These are phyloP conservation scores for Ammodytes marinus DNA, from an alignment of 2,113 vertebrate genomes.

Conservation along the genomic window DNA sequence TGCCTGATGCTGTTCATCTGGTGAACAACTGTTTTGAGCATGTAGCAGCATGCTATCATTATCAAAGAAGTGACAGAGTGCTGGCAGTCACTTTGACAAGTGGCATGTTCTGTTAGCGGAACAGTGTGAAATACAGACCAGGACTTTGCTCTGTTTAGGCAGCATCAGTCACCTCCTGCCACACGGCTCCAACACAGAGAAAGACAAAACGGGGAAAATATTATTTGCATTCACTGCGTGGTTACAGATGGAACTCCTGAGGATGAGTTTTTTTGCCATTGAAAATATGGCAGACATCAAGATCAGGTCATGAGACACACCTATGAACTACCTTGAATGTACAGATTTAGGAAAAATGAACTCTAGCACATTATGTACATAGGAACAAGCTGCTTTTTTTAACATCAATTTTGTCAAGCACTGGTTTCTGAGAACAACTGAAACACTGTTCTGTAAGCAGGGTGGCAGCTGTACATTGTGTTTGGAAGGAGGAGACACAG, in stretches of 20 bases:
- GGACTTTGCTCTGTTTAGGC: neutral
- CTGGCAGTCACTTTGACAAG: neutral
- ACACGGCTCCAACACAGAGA: neutral
- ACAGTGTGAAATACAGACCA: neutral
- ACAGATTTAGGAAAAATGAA: neutral
- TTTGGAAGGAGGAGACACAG: neutral
- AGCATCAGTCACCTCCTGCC: neutral
- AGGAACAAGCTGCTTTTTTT: too few species aligned
- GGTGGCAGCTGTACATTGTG: neutral
- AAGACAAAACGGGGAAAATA: neutral
- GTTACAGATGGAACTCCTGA: neutral
- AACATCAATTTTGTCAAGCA: too few species aligned
- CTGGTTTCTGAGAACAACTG: too few species aligned
- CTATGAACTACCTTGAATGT: neutral
- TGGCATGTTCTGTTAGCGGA: neutral
- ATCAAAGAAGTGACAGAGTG: slow-evolving; percentile 3
- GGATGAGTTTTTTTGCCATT: neutral
- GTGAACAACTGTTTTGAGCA: slow-evolving; percentile 30
- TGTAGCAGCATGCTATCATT: slow-evolving; percentile 14
- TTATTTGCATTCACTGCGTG: neutral
- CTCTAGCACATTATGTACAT: too few species aligned
- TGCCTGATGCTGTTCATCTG: slow-evolving; percentile 34
- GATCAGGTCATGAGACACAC: neutral
- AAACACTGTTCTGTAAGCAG: neutral
- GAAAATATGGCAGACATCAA: neutral